Evolutionary conservation across 2,113 vertebrate species (phyloP), one percentile per base, ranked within the genome.

Genomic region (Dicerorhinus sumatrensis): DNA sequence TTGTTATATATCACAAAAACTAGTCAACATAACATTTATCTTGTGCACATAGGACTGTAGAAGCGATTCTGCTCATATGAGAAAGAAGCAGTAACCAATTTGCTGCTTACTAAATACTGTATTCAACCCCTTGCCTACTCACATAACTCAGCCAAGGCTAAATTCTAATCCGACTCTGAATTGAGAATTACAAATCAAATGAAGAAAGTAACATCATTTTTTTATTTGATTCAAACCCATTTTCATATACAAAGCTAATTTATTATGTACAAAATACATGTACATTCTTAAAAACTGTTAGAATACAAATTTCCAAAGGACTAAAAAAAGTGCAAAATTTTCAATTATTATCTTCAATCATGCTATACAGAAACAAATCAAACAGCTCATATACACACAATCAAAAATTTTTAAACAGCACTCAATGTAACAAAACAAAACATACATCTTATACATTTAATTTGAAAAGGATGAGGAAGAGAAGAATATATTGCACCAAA

Each of bases 281-380:
- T 98, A 99, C 98, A 99, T 98, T 99, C 87, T 99, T 99, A 99
- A 99, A 99, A 99, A 99, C 97, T 97, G 88, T 98, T 98, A 98
- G 97, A 98, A 99, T 99, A 99, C 99, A 99, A 99, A 99, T 99
- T 99, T 98, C 90, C 98, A 99, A 98, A 99, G 99, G 99, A 99
- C 99, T 99, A 99, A 99, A 99, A 89, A 98, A 99, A 99, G 99
- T 99, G 99, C 99, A 99, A 99, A 99, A 98, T 98, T 98, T 97
- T 97, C 98, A 99, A 99, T 91, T 97, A 99, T 98, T 96, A 98
- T 98, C 94, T 98, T 98, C 98, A 99, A 98, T 98, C 99, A 99
- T 99, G 99, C 99, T 99, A 99, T 99, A 99, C 99, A 99, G 99
- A 99, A 99, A 99, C 98, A 99, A 99, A 99, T 99, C 99, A 99